These are phyloP conservation scores for Grammomys surdaster DNA, from an alignment of 2,113 vertebrate genomes.

Conservation along the genomic window DNA sequence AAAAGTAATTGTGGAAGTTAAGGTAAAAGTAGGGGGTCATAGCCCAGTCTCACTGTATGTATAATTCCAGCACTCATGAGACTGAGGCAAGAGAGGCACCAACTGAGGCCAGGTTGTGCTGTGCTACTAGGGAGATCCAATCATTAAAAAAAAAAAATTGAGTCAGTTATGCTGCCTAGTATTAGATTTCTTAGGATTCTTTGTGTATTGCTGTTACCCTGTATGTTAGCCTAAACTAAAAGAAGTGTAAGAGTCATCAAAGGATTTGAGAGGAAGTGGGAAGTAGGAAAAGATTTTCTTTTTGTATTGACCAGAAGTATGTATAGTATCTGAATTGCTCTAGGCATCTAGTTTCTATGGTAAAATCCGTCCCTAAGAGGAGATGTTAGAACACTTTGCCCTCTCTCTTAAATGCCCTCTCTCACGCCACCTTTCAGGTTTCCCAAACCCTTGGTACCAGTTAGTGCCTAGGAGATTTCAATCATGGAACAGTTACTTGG, in stretches of 20 bases:
- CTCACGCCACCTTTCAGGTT: neutral
- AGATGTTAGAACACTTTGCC: constrained; percentile 4
- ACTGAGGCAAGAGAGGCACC: neutral
- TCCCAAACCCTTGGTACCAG: neutral
- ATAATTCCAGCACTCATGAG: neutral
- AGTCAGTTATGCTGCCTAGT: neutral
- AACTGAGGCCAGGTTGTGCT: neutral
- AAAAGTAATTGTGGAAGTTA: neutral
- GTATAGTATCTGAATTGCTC: neutral
- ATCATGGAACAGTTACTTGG: neutral
- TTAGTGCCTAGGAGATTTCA: neutral
- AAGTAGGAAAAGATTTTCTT: constrained; percentile 3
- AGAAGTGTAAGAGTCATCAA: neutral
- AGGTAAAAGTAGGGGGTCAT: neutral
- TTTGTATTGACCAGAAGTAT: neutral
- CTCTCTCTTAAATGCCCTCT: neutral
- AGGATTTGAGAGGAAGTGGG: neutral
- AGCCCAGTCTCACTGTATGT: neutral
- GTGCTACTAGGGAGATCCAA: neutral
- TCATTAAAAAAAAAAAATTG: neutral
- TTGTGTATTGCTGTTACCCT: neutral
- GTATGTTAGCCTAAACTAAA: neutral
- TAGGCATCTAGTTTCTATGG: neutral
- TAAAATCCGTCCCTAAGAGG: neutral
- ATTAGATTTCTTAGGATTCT: neutral